Evolutionary conservation across 2,113 vertebrate species (phyloP).

Genomic region (Gambusia holbrooki): DNA sequence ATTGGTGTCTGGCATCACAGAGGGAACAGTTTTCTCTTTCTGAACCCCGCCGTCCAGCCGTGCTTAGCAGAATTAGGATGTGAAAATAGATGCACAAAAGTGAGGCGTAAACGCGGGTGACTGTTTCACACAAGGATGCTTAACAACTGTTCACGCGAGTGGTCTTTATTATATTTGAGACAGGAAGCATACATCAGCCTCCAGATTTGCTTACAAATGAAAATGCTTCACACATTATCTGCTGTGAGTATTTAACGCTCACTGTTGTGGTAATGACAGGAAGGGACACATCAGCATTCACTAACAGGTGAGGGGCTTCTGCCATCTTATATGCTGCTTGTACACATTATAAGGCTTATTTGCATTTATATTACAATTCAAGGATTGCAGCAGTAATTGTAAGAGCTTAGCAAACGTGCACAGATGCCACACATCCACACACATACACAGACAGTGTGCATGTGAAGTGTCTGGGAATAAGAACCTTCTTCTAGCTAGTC

Average conservation of each 20-base stretch:
- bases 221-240: conserved; percentile 22
- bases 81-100: conserved; percentile 18
- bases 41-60: conserved; percentile 17
- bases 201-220: conserved; percentile 33
- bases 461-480: conserved; percentile 17
- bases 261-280: conserved; percentile 33
- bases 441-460: conserved; percentile 16
- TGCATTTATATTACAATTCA: conserved; percentile 79
- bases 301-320: conserved; percentile 65
- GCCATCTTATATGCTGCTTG: conserved; percentile 53
- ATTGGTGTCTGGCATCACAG: conserved; percentile 34
- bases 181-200: conserved; percentile 33
- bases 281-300: conserved; percentile 49
- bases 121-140: conserved; percentile 13
- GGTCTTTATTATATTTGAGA: conserved; percentile 25
- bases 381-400: conserved; percentile 67
- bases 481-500: conserved; percentile 14
- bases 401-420: conserved; percentile 42
- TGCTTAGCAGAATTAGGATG: conserved; percentile 16
- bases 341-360: conserved; percentile 76
- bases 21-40: conserved; percentile 35
- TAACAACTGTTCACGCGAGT: conserved; percentile 33
- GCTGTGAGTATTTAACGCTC: conserved; percentile 40
- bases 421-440: conserved; percentile 17
- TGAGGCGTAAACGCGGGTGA: neutral